Conservation (phyloP, 1,140 invertebrate genomes). For the Lysiphlebus fabarum region DNA sequence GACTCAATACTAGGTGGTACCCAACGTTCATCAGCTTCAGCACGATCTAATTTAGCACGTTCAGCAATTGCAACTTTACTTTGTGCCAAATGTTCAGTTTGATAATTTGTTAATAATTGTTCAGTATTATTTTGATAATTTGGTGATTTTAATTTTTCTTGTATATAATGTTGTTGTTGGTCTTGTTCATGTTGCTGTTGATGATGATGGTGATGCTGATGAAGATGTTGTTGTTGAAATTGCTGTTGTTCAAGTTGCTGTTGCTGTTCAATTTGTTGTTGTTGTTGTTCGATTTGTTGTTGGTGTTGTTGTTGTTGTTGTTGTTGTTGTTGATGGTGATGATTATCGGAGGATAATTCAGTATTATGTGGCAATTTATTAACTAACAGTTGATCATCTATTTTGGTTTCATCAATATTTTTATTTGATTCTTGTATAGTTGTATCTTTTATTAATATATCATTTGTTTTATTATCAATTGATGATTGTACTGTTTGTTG, state of each 20-base stretch:
- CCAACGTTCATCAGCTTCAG: constrained; percentile 64
- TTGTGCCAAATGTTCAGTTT: constrained; percentile 40
- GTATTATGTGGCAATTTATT: too few species aligned
- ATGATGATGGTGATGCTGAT: too few species aligned
- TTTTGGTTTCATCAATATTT: too few species aligned
- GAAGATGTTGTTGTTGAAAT: too few species aligned
- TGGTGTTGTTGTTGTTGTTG: constrained; percentile 15
- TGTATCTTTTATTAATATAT: too few species aligned
- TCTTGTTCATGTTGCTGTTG: constrained; percentile 15
- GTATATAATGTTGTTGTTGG: constrained; percentile 30
- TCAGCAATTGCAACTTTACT: constrained; percentile 48
- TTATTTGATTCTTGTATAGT: too few species aligned
- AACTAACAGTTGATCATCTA: too few species aligned
- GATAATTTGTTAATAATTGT: constrained; percentile 34
- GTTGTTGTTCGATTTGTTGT: constrained; percentile 21
- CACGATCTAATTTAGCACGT: constrained; percentile 53
- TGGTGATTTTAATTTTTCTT: constrained; percentile 45
- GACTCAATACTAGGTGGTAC: constrained; percentile 60
- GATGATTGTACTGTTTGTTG: too few species aligned
- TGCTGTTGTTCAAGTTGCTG: too few species aligned
- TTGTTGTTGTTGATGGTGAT: constrained; percentile 12
- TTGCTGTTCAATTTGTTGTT: constrained; percentile 1
- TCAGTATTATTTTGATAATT: constrained; percentile 40
- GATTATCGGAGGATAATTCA: too few species aligned
- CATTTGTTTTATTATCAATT: too few species aligned